Evolutionary conservation across 2,797 vertebrate species (phyloP).

Genomic region (Enteromius thamalakanensis): DNA sequence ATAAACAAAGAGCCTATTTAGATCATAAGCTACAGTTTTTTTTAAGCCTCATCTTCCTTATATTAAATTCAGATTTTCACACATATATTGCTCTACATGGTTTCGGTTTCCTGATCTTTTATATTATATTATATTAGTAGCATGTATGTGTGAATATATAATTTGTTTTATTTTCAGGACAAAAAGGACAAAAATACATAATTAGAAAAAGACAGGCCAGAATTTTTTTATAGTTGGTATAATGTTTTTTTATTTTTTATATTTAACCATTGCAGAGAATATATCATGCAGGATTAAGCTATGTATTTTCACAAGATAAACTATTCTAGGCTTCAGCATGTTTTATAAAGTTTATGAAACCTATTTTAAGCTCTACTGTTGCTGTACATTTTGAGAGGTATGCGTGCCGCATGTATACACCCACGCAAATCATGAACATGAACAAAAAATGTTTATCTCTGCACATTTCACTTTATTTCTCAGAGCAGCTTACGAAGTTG

Average conservation of each 20-base stretch:
- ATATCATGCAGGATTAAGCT: background rate
- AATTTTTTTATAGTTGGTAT: background rate
- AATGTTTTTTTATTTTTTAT: background rate
- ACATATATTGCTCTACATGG: background rate
- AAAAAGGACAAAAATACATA: background rate
- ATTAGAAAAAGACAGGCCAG: background rate
- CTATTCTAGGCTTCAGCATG: background rate
- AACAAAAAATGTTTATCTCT: slow-evolving; percentile 3
- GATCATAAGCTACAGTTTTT: background rate
- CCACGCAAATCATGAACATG: background rate
- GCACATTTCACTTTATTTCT: slow-evolving; percentile 7
- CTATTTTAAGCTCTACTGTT: slow-evolving; percentile 3
- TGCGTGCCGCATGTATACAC: background rate
- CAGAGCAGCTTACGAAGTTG: background rate
- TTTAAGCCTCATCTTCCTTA: background rate
- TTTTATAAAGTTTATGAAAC: slow-evolving; percentile 1
- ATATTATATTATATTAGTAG: too few species aligned
- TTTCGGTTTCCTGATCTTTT: background rate
- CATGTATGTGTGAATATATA: too few species aligned
- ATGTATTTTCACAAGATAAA: background rate
- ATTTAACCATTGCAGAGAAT: background rate
- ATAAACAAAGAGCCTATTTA: background rate
- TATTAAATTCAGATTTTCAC: background rate
- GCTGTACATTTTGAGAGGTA: slow-evolving; percentile 21
- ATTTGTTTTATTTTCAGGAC: background rate